These are phyloP conservation scores for Merluccius polli DNA, from an alignment of 2,797 vertebrate species.

Conservation along the genomic window DNA sequence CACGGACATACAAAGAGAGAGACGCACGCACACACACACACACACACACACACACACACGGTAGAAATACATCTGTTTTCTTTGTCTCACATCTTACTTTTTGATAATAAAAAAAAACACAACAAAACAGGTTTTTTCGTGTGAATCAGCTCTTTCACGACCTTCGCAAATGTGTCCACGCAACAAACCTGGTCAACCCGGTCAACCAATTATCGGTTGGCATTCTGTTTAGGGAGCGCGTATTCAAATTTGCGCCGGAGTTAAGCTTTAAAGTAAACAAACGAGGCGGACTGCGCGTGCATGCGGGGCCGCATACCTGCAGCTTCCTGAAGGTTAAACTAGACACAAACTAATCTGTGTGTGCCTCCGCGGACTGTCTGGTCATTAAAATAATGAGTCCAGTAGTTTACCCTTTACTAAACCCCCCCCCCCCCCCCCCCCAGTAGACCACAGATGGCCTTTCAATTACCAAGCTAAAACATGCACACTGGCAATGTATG, in stretches of 20 bases:
- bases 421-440: too few species aligned
- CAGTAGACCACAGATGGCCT: slow-evolving; percentile 65
- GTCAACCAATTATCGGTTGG: not conserved
- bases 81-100: not conserved
- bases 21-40: not conserved
- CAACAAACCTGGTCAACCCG: slow-evolving; percentile 10
- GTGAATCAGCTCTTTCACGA: slow-evolving; percentile 19
- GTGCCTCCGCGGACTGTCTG: slow-evolving; percentile 45
- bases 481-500: slow-evolving; percentile 63
- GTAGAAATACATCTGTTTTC: not conserved
- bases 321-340: slow-evolving; percentile 69
- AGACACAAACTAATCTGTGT: slow-evolving; percentile 67
- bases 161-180: slow-evolving; percentile 24
- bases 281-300: slow-evolving; percentile 23
- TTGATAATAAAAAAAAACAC: not conserved
- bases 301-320: slow-evolving; percentile 41
- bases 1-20: slow-evolving; percentile 33
- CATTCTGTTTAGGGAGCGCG: not conserved
- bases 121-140: slow-evolving; percentile 22
- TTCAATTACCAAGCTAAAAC: slow-evolving; percentile 67
- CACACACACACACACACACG: not conserved
- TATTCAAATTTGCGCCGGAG: not conserved
- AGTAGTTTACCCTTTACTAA: slow-evolving; percentile 66
- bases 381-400: slow-evolving; percentile 64
- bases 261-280: not conserved